These are phyloP conservation scores for Pteromalus puparum DNA, from an alignment of 1,140 invertebrate species.

Conservation along the genomic window DNA sequence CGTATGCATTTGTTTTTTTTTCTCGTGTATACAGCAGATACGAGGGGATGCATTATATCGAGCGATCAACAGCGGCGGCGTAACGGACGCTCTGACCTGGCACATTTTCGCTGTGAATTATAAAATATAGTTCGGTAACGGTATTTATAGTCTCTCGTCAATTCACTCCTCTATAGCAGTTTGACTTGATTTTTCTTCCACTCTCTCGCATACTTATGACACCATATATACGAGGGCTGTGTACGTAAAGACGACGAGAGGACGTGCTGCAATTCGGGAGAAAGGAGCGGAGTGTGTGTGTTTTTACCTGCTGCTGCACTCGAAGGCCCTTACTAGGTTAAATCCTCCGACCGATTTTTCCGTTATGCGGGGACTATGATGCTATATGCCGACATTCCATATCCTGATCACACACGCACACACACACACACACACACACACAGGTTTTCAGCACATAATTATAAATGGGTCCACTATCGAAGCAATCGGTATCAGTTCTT, in stretches of 20 bases:
- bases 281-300: not conserved
- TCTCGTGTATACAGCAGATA: too few relatives aligned
- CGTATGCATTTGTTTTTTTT: too few relatives aligned
- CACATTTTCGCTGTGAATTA: not conserved
- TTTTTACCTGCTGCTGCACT: too few relatives aligned
- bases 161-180: not conserved
- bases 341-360: not conserved
- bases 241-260: not conserved
- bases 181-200: not conserved
- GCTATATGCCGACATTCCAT: too few relatives aligned
- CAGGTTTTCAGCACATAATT: too few relatives aligned
- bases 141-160: not conserved
- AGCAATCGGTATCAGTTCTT: too few relatives aligned
- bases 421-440: too few relatives aligned
- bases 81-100: constrained; percentile 2
- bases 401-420: too few relatives aligned
- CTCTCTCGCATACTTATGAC: not conserved
- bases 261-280: not conserved
- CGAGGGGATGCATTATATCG: not conserved
- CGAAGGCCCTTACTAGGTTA: not conserved
- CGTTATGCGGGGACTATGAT: not conserved
- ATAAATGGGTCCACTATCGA: too few relatives aligned
- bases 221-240: not conserved
- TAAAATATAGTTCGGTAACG: not conserved
- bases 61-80: not conserved